These are phyloP conservation scores for Aphidoletes aphidimyza DNA, from an alignment of 2,888 invertebrate genomes.

Conservation along the genomic window DNA sequence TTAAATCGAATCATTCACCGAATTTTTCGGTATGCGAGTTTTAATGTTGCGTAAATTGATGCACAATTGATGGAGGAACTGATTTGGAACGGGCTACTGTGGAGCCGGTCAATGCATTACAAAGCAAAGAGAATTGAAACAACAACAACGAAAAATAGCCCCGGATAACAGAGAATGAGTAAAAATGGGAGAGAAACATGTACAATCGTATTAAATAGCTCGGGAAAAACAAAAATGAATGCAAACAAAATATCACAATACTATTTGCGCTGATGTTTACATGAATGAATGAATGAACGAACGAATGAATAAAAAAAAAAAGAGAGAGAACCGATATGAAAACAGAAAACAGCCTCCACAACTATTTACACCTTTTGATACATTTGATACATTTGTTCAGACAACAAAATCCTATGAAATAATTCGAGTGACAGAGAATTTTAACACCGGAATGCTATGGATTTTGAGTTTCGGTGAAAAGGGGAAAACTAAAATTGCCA, in stretches of 20 bases:
- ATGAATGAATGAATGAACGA: not conserved
- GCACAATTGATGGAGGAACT: slow-evolving; percentile 22
- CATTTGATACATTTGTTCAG: not conserved
- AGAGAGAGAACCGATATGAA: too few relatives aligned
- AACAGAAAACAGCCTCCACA: not conserved
- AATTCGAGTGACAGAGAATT: not conserved
- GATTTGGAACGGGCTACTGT: not conserved
- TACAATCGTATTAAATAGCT: not conserved
- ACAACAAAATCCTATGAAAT: not conserved
- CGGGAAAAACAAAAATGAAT: slow-evolving; percentile 6
- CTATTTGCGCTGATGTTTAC: slow-evolving; percentile 14
- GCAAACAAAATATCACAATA: not conserved
- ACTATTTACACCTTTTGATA: slow-evolving; percentile 10
- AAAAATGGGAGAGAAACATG: not conserved
- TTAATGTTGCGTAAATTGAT: slow-evolving; percentile 51
- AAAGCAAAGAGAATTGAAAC: not conserved
- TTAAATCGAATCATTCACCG: slow-evolving; percentile 37
- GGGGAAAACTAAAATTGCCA: not conserved
- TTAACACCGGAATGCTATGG: not conserved
- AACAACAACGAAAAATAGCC: not conserved
- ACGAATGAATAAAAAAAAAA: not conserved
- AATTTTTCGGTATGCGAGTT: slow-evolving; percentile 4
- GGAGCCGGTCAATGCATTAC: not conserved
- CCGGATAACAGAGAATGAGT: not conserved
- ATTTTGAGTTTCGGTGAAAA: not conserved